phyloP scores from a whole-genome alignment of 1,140 invertebrate genomes.

The Tenebrio molitor region DNA sequence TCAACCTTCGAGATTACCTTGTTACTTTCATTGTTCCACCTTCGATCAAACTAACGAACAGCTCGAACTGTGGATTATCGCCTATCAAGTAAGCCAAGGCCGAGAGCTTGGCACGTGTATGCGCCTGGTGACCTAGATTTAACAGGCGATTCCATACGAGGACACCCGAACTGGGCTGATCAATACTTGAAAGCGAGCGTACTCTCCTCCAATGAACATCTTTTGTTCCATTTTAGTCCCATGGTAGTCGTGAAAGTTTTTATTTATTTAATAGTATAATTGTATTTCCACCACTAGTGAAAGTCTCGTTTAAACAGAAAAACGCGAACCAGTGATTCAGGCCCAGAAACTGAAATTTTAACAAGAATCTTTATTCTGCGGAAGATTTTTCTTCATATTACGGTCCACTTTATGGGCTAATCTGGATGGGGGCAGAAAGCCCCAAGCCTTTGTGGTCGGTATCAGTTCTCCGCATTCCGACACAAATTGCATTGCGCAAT shows the following conservation, averaged over 20 bases:
- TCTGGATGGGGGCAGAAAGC: constrained; percentile 10
- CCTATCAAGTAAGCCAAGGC: constrained; percentile 59
- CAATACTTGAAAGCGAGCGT: constrained; percentile 61
- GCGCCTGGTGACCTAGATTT: constrained; percentile 57
- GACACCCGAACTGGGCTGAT: constrained; percentile 52
- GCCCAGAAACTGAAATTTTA: too few species aligned
- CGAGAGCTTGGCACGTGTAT: constrained; percentile 58
- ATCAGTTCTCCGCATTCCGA: constrained; percentile 49
- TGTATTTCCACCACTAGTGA: constrained; percentile 4
- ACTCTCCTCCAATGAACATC: constrained; percentile 41
- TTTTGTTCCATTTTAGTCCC: constrained; percentile 51
- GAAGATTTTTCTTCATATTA: too few species aligned
- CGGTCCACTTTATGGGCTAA: too few species aligned
- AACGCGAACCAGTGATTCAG: not conserved
- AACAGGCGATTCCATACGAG: constrained; percentile 48
- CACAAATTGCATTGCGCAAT: constrained; percentile 57
- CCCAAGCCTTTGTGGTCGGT: too few species aligned
- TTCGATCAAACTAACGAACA: constrained; percentile 34
- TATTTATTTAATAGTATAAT: not conserved
- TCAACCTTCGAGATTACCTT: constrained; percentile 22
- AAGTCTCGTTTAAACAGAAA: constrained; percentile 18
- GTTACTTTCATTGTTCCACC: constrained; percentile 45
- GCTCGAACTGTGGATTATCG: constrained; percentile 39
- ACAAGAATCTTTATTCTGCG: not conserved
- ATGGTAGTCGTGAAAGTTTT: constrained; percentile 28